Evolutionary conservation across 2,888 invertebrate species (phyloP).

Genomic region (Lasioglossum zephyrum): DNA sequence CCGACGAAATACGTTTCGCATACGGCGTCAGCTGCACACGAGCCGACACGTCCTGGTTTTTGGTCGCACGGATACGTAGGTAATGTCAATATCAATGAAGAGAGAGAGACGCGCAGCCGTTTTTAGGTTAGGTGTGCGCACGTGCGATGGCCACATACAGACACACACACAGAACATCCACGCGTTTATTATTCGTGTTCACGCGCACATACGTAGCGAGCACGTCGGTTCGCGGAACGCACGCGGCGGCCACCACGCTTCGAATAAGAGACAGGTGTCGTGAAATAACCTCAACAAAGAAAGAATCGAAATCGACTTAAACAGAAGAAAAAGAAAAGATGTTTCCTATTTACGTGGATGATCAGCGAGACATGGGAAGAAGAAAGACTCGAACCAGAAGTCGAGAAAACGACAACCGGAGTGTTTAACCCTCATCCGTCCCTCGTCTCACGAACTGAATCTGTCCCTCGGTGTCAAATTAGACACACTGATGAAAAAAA

Average conservation of each 20-base stretch:
- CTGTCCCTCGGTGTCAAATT: too few species aligned
- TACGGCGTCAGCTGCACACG: conserved; percentile 56
- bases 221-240: conserved; percentile 32
- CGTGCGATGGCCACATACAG: conserved; percentile 62
- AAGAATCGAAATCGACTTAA: too few species aligned
- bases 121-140: conserved; percentile 74
- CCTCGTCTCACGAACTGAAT: too few species aligned
- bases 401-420: conserved; percentile 20
- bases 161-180: neutral
- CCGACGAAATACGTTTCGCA: conserved; percentile 32
- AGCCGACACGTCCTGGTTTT: conserved; percentile 63
- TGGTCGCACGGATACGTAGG: conserved; percentile 43
- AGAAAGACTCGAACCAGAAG: neutral
- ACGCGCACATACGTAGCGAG: conserved; percentile 13
- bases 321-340: too few species aligned
- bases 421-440: too few species aligned
- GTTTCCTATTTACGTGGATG: too few species aligned
- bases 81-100: conserved; percentile 69
- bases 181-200: conserved; percentile 67
- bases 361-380: too few species aligned
- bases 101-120: conserved; percentile 46
- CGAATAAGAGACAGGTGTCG: conserved; percentile 48
- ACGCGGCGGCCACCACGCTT: conserved; percentile 16
- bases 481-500: too few species aligned
- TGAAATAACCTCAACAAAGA: too few species aligned